Base-by-base conservation (phyloP, 2,888 invertebrate genomes). In the Agriopis marginaria region DNA sequence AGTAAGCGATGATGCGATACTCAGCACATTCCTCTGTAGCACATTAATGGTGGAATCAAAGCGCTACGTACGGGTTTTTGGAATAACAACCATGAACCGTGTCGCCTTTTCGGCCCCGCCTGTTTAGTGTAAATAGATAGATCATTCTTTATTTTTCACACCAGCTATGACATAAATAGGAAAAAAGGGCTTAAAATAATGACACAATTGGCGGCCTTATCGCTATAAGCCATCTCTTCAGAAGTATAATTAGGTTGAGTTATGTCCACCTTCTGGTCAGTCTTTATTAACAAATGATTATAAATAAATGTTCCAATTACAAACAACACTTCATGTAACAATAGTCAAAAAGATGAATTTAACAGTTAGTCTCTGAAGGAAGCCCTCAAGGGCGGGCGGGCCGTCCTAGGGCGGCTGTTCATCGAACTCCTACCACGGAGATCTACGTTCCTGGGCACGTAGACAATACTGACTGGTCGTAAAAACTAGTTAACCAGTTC, bases 351-450 rank as follows among this genome's bases (percentile, higher is more conserved):
- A n/a, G 40, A 54, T 54, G n/a, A 54, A 54, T 40, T 3, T 40
- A 55, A 54, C 10, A 40, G 42, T 42, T 5, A 55, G 42, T 49
- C 47, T 23, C 72, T 73, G 53, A 67, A 61, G 55, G 61, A 55
- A 67, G 66, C 42, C 59, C 14, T 44, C 32, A 42, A 72, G 76
- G 73, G 73, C 73, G 76, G 75, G 71, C 71, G 71, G 68, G 49
- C 68, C 66, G 77, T 72, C 75, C 77, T 70, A 75, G 74, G 79
- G 63, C 67, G 76, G 61, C 45, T 62, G 62, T 47, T 23, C 66
- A 23, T 42, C 53, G 58, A 56, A 59, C 65, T 12, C 55, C n/a
- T 6, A 11, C 17, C 3, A 45, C 49, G 5, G 32, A 47, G 47
- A 39, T 9, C 32, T 54, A 47, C 45, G 45, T 54, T 54, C 40